Percentiles rank a stretch among this genome's conserved stretches.
phyloP scores from a whole-genome alignment of 1,140 invertebrate species.

The Apis mellifera region DNA sequence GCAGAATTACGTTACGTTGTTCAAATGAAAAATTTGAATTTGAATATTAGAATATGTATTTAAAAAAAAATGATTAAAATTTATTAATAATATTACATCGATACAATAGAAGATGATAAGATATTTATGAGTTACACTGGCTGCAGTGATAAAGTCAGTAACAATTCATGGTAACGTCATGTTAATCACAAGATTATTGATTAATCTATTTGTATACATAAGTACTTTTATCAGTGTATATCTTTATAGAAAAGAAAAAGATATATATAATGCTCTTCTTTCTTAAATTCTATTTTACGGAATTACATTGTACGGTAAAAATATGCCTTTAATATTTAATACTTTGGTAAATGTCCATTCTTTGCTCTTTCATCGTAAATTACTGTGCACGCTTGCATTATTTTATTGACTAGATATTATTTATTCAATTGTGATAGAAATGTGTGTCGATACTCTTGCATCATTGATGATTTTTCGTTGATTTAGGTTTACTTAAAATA shows the following conservation, averaged over 20 bases:
- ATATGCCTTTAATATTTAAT: constrained; percentile 29
- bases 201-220: not conserved
- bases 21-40: not conserved
- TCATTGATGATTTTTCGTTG: not conserved
- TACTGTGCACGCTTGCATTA: constrained; percentile 24
- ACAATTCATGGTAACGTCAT: constrained; percentile 11
- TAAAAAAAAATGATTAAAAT: constrained; percentile 6
- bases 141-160: not conserved
- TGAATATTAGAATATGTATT: not conserved
- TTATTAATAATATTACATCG: constrained; percentile 31
- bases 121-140: constrained; percentile 24
- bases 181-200: constrained; percentile 5
- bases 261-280: not conserved
- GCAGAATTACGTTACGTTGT: too few relatives aligned
- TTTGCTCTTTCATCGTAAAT: not conserved
- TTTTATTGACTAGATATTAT: constrained; percentile 48
- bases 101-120: constrained; percentile 18
- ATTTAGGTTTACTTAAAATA: not conserved
- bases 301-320: constrained; percentile 34
- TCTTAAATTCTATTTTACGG: constrained; percentile 8
- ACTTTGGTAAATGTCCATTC: constrained; percentile 36
- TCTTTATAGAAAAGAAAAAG: not conserved
- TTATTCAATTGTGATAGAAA: constrained; percentile 21
- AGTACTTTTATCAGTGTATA: constrained; percentile 5
- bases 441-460: not conserved